A percentile compares a stretch with the other conserved stretches of the same genome.
Conservation (phyloP, 2,888 invertebrate species). For the Sisyra terminalis region DNA sequence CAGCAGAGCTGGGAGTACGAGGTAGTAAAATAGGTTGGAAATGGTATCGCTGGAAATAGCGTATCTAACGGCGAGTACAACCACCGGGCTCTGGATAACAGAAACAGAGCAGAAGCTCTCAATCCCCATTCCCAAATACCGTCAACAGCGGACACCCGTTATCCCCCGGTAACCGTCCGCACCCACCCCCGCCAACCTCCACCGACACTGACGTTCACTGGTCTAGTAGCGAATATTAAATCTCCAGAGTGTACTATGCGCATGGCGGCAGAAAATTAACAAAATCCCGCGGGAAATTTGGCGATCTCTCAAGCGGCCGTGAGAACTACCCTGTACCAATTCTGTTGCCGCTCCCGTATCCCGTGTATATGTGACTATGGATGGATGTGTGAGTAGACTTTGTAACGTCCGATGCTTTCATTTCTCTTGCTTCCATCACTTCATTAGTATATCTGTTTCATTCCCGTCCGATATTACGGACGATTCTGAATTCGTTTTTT, state of each 20-base stretch:
- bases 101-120: too few relatives aligned
- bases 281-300: constrained; percentile 46
- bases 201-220: not conserved
- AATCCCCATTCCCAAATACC: too few relatives aligned
- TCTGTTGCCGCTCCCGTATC: not conserved
- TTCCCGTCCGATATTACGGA: too few relatives aligned
- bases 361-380: not conserved
- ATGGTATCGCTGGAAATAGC: too few relatives aligned
- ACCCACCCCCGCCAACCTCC: not conserved
- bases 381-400: not conserved
- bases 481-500: too few relatives aligned
- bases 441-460: too few relatives aligned
- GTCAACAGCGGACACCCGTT: too few relatives aligned
- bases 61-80: too few relatives aligned
- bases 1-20: constrained; percentile 5
- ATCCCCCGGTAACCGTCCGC: not conserved
- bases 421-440: not conserved
- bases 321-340: not conserved
- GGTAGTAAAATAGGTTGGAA: constrained; percentile 2
- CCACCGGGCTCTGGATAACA: too few relatives aligned
- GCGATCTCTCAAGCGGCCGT: constrained; percentile 9
- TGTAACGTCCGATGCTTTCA: not conserved
- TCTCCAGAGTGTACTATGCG: constrained; percentile 51
- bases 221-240: constrained; percentile 13
- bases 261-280: constrained; percentile 66